Conservation (phyloP, 2,113 vertebrate genomes). For the Vulpes lagopus region DNA sequence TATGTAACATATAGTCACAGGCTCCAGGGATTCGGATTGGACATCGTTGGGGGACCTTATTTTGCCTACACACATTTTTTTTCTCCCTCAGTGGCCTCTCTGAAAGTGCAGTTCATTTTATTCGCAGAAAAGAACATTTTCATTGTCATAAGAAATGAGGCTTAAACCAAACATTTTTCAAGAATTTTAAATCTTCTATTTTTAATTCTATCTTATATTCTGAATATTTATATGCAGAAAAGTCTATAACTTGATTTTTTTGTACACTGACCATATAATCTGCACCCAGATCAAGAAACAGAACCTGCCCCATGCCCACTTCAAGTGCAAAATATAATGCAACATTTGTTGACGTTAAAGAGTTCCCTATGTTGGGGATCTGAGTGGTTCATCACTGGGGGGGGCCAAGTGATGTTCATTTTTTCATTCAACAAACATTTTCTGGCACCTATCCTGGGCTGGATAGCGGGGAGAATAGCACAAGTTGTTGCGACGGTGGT, state of each 20-base stretch:
- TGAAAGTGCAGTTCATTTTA: not conserved
- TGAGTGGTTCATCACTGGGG: not conserved
- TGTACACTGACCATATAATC: not conserved
- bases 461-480: not conserved
- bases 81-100: not conserved
- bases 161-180: not conserved
- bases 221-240: not conserved
- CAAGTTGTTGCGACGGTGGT: not conserved
- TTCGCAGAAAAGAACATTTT: not conserved
- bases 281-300: not conserved
- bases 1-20: not conserved
- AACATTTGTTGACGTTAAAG: not conserved
- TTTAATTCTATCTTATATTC: not conserved
- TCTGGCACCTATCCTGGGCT: conserved; percentile 3
- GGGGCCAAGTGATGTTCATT: not conserved
- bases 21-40: not conserved
- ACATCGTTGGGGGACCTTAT: not conserved
- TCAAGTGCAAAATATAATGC: no score
- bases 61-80: not conserved
- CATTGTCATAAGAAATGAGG: not conserved
- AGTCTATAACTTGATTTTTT: not conserved
- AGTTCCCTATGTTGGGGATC: not conserved
- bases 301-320: rapidly evolving
- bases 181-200: conserved; percentile 19
- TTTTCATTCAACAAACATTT: not conserved